These are phyloP conservation scores for Herpetotheres cachinnans DNA, from an alignment of 2,113 vertebrate species.

Conservation along the genomic window DNA sequence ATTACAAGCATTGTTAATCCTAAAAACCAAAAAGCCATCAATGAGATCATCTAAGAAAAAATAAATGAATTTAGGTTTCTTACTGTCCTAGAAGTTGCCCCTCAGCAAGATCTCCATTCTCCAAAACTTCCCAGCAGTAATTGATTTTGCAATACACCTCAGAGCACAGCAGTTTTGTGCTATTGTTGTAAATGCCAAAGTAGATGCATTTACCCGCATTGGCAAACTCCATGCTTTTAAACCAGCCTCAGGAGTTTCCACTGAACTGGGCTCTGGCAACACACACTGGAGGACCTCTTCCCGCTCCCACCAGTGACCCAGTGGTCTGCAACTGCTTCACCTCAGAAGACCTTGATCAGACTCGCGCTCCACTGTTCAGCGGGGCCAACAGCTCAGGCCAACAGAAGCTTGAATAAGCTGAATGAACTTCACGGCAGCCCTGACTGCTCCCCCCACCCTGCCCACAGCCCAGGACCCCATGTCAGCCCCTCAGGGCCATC, in stretches of 20 bases:
- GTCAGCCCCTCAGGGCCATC: accelerated
- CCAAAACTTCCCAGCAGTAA: constrained; percentile 1
- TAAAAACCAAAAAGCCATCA: neutral
- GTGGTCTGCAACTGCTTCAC: neutral
- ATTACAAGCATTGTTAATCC: neutral
- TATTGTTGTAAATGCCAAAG: neutral
- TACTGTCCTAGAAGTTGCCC: neutral
- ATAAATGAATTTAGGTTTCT: neutral
- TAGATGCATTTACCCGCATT: neutral
- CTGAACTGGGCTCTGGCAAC: neutral
- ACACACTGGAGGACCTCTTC: neutral
- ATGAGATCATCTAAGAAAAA: neutral
- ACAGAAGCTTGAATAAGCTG: neutral
- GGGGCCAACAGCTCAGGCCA: neutral
- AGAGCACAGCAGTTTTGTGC: neutral
- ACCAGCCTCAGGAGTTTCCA: neutral
- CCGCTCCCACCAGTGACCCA: neutral
- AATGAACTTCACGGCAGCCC: neutral
- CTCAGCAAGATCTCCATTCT: neutral
- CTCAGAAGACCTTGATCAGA: neutral
- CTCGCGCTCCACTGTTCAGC: accelerated
- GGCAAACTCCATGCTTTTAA: neutral
- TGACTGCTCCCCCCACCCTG: accelerated
- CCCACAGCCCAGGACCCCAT: neutral
- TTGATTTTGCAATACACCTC: constrained; percentile 30